Evolutionary conservation across 2,113 vertebrate genomes (phyloP), one percentile per base, ranked within the genome.

Genomic region (Cynoglossus semilaevis): DNA sequence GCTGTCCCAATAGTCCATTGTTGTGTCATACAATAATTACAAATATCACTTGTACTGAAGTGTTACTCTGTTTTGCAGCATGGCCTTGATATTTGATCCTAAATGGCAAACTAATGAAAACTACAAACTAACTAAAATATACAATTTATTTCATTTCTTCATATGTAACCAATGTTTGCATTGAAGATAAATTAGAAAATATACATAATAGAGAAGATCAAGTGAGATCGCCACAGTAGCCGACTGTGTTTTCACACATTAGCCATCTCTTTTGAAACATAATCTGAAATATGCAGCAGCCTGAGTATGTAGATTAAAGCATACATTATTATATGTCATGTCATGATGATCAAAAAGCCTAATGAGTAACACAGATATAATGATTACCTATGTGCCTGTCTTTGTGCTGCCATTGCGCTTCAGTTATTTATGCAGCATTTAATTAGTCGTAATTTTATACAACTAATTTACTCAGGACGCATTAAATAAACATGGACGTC

Each of bases 371-470:
- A 81, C 12, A 81, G 83, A 88, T 88, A 76, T 43, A 63, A 81
- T 84, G 76, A 82, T 82, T 83, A 84, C 76, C 85, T 85, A 77
- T 79, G 75, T 70, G 76, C 68, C 49, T 13, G 71, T 86, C 70
- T 86, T 65, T 68, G 65, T 41, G 55, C 77, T 76, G 56, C 63
- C 67, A 53, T 58, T 29, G 77, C 57, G 60, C 82, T 63, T 72
- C 72, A 52, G 56, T 84, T 87, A 88, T 81, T 88, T 87, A 87
- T 81, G 72, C 74, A 67, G 72, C 77, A 74, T 77, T 88, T 90
- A 90, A 91, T 91, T 90, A 88, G 80, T 82, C 76, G 83, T 88
- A 87, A 89, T 88, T 88, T 89, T 80, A 87, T 86, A 85, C 84
- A 86, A 88, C 82, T 84, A 87, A 89, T 91, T 82, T 87, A 81